Conservation (phyloP, 2,797 vertebrate species). For the Coregonus sp. region DNA sequence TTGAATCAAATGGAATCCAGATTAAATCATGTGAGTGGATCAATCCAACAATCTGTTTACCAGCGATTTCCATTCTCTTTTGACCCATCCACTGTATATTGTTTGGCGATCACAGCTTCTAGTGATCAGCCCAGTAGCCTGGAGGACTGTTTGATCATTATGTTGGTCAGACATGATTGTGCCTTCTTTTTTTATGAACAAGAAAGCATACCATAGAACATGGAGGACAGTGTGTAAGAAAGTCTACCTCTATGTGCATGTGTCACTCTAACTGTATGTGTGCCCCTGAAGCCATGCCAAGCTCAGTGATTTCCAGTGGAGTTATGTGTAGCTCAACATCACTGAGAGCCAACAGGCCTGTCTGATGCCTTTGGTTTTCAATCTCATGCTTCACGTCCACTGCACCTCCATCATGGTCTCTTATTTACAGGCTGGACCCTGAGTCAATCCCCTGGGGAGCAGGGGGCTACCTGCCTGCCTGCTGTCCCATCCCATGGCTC, state of each 20-base stretch:
- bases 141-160: conserved; percentile 40
- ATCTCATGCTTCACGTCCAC: conserved; percentile 81
- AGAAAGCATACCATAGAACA: neutral
- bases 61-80: conserved; percentile 45
- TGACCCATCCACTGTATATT: conserved; percentile 23
- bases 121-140: neutral
- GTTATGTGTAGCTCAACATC: conserved; percentile 78
- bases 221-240: conserved; percentile 23
- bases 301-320: conserved; percentile 69
- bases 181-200: conserved; percentile 21
- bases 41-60: conserved; percentile 35
- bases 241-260: conserved; percentile 7
- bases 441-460: conserved; percentile 61
- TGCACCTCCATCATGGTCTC: conserved; percentile 75
- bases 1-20: conserved; percentile 64
- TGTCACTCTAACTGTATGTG: conserved; percentile 44
- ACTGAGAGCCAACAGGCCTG: conserved; percentile 69
- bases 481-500: neutral
- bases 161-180: conserved; percentile 34
- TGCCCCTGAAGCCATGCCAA: conserved; percentile 57
- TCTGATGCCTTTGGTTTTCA: conserved; percentile 80
- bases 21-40: conserved; percentile 63
- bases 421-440: conserved; percentile 76
- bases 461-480: conserved; percentile 31
- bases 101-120: conserved; percentile 46